phyloP scores from a whole-genome alignment of 1,140 invertebrate genomes.

The Mycetomoellerius zeteki region DNA sequence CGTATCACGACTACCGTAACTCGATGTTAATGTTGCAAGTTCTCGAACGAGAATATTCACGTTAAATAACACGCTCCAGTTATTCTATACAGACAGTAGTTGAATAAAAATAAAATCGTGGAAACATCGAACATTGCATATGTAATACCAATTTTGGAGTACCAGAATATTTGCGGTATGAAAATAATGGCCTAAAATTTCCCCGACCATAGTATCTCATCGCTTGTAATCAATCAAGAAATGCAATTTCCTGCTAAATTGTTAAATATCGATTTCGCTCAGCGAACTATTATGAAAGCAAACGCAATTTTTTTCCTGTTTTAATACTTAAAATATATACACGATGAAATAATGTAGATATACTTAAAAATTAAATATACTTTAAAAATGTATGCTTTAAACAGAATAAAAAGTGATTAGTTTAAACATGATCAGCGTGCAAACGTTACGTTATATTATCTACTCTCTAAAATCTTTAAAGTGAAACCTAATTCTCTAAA shows the following conservation, averaged over 20 bases:
- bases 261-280: conserved; percentile 37
- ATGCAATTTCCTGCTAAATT: conserved; percentile 22
- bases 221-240: conserved; percentile 40
- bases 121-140: conserved; percentile 20
- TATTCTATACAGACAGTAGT: background rate
- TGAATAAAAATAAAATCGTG: conserved; percentile 53
- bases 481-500: no score
- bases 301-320: background rate
- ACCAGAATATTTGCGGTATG: conserved; percentile 26
- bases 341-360: background rate
- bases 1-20: conserved; percentile 45
- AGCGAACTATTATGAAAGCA: background rate
- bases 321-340: background rate
- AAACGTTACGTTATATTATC: background rate
- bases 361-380: background rate
- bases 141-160: conserved; percentile 34
- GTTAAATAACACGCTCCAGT: conserved; percentile 48
- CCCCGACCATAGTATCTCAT: conserved; percentile 7
- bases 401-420: background rate
- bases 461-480: background rate
- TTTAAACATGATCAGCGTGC: background rate
- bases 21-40: conserved; percentile 47
- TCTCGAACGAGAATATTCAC: conserved; percentile 38
- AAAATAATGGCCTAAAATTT: conserved; percentile 52
- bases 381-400: background rate